Evolutionary conservation across 2,113 vertebrate species (phyloP).

Genomic region (Melanotaenia duboulayi): DNA sequence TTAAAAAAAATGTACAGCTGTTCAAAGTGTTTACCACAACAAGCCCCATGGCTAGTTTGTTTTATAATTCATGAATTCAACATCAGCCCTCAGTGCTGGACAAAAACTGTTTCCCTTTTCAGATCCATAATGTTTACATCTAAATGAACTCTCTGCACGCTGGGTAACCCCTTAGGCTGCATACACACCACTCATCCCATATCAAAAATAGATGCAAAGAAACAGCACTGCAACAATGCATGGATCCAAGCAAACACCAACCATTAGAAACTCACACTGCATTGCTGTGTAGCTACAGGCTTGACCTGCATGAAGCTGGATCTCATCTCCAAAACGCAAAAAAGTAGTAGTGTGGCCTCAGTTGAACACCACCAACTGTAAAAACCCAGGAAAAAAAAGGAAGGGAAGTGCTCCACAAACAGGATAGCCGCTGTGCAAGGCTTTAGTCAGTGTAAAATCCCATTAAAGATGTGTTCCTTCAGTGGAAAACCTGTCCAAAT

Average conservation of each 20-base stretch:
- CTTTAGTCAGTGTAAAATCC: constrained; percentile 32
- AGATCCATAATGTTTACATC: constrained; percentile 33
- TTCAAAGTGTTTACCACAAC: constrained; percentile 23
- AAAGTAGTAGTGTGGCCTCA: background rate
- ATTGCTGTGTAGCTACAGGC: constrained; percentile 67
- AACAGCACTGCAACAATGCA: background rate
- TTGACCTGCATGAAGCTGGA: constrained; percentile 81
- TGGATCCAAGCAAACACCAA: constrained; percentile 10
- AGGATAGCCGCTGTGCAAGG: background rate
- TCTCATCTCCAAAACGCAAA: constrained; percentile 75
- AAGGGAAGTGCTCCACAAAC: constrained; percentile 27
- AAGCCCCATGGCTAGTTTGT: constrained; percentile 10
- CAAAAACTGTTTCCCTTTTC: constrained; percentile 27
- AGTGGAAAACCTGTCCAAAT: constrained; percentile 17
- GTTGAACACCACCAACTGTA: background rate
- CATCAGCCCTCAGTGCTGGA: constrained; percentile 31
- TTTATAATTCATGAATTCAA: constrained; percentile 62
- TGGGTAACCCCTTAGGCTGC: constrained; percentile 13
- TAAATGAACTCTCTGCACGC: constrained; percentile 16
- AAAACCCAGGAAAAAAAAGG: constrained; percentile 17
- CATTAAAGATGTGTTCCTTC: constrained; percentile 28
- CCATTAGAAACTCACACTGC: constrained; percentile 71
- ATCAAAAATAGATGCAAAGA: constrained; percentile 23
- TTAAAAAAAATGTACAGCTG: background rate
- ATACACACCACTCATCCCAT: constrained; percentile 4